These are phyloP conservation scores for Eleginops maclovinus DNA, from an alignment of 2,113 vertebrate species.

Conservation along the genomic window DNA sequence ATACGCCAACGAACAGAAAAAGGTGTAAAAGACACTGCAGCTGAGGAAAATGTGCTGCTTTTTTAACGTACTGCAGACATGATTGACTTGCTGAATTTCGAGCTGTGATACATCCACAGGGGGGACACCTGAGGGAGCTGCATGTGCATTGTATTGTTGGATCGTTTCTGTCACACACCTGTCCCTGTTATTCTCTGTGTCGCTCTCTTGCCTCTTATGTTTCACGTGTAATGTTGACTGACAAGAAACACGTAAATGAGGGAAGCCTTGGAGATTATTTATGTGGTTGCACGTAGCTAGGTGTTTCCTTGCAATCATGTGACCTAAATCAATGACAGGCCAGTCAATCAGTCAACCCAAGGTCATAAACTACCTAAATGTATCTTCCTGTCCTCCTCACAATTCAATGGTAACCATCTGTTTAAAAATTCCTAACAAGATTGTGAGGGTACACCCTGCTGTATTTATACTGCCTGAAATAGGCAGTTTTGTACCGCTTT, in stretches of 20 bases:
- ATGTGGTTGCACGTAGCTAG: conserved; percentile 15
- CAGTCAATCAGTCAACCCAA: conserved; percentile 6
- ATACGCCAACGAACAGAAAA: conserved; percentile 31
- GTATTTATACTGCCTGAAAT: no score
- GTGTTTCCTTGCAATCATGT: conserved; percentile 28
- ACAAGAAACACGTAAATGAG: conserved; percentile 20
- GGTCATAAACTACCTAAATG: neutral
- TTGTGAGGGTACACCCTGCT: neutral
- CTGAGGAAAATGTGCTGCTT: neutral
- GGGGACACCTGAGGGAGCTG: conserved; percentile 2
- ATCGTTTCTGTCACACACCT: conserved; percentile 33
- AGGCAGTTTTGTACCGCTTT: no score
- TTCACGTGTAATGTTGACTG: conserved; percentile 23
- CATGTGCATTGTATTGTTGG: neutral
- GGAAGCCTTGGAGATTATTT: conserved; percentile 30
- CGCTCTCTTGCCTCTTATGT: conserved; percentile 7
- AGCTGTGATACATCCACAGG: neutral
- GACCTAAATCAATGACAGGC: conserved; percentile 29
- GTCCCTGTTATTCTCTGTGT: neutral
- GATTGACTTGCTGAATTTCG: conserved; percentile 17
- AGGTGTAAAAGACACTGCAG: conserved; percentile 3
- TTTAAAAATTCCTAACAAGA: neutral
- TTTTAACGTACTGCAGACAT: neutral
- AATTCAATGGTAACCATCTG: neutral
- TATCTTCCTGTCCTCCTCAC: neutral